phyloP scores from a whole-genome alignment of 2,888 invertebrate species.

The Amphiduros pacificus region DNA sequence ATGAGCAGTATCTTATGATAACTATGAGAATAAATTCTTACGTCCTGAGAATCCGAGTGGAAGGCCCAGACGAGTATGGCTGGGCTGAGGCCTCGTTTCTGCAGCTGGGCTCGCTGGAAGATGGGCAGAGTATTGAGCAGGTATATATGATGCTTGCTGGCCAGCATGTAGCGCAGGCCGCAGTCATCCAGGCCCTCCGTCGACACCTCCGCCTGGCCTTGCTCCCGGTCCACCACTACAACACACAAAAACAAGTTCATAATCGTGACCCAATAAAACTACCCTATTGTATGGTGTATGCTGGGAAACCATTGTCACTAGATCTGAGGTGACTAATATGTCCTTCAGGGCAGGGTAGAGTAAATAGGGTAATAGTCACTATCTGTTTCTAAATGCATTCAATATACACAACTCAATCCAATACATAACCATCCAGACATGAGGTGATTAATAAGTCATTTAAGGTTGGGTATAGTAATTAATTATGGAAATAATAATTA shows the following conservation, averaged over 20 bases:
- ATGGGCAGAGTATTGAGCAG: constrained; percentile 89
- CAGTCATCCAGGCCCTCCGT: constrained; percentile 81
- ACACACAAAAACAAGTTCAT: constrained; percentile 5
- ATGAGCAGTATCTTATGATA: too few species aligned
- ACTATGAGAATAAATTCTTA: too few species aligned
- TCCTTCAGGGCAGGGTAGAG: too few species aligned
- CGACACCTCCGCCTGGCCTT: neutral
- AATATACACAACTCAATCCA: too few species aligned
- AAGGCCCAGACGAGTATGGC: constrained; percentile 97
- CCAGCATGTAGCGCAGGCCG: constrained; percentile 90
- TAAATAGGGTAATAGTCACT: too few species aligned
- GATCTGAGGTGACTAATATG: too few species aligned
- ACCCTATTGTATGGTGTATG: neutral
- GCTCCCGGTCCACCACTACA: constrained; percentile 10
- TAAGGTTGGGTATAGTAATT: too few species aligned
- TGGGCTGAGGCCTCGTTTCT: constrained; percentile 69
- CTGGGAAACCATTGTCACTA: neutral
- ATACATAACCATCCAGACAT: too few species aligned
- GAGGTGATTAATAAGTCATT: too few species aligned
- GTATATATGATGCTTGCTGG: constrained; percentile 97
- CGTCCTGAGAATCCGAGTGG: constrained; percentile 95
- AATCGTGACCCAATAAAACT: too few species aligned
- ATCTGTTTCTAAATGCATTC: too few species aligned
- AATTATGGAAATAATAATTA: too few species aligned
- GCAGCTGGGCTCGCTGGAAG: constrained; percentile 81